Evolutionary conservation across 2,113 vertebrate species (phyloP), one percentile per base, ranked within the genome.

Genomic region (Rhadina sibilatrix): DNA sequence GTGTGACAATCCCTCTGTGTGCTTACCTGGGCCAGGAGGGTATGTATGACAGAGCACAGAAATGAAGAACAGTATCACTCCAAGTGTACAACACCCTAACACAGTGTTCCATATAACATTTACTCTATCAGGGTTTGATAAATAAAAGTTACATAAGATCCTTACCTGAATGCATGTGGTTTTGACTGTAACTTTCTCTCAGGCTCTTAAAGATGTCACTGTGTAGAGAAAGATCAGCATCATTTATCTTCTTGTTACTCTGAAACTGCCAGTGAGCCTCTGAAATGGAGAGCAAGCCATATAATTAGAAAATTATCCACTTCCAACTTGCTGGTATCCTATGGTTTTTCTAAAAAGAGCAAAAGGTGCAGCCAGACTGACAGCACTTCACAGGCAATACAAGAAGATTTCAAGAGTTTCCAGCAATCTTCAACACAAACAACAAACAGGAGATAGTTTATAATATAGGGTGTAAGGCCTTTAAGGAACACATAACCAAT

Each of bases 401-500:
- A 78, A 65, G 84, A 72, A 96, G 83, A 82, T 93, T 63, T 92
- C 83, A 57, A 91, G 93, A 95, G 68, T 93, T 97, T 97, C 97
- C 96, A 97, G 92, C 96, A 97, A 92, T 97, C 85, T 96, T 97
- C 97, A 98, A 97, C 97, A 64, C 65, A 90, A 91, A 80, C 98
- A 98, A 98, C 97, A 98, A 98, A 96, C 91, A 97, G 82, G 94
- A 97, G 89, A 92, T 79, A 94, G 81, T 96, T 98, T 97, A 98
- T 98, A 97, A 97, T 90, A 94, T 56, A 94, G 96, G 96, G 96
- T 97, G 93, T 95, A 93, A 97, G 96, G 96, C 95, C 97, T 97
- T 97, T 98, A 98, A 98, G 95, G 97, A 97, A 97, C 91, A 97
- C 93, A 97, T 98, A 98, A 98, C 97, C 97, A 97, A 96, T 89